These are phyloP conservation scores for Leucosticte australis DNA, from an alignment of 2,113 vertebrate species.

Conservation along the genomic window DNA sequence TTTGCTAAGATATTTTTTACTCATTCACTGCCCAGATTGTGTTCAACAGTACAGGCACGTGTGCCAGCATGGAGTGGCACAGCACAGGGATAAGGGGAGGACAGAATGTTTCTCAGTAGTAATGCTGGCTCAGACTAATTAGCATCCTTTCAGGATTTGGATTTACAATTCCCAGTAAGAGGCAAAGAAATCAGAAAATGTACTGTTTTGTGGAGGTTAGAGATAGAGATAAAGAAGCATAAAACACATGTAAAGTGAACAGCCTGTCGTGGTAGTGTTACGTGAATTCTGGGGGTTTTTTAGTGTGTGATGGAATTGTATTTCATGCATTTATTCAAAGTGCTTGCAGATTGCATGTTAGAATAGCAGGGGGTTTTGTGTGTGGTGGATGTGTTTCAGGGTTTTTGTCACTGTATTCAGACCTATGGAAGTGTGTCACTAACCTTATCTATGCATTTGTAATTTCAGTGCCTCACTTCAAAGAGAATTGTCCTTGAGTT, in stretches of 20 bases:
- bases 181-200: background rate
- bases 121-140: background rate
- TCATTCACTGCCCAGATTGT: background rate
- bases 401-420: background rate
- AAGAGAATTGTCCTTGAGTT: background rate
- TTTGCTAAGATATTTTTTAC: background rate
- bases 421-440: background rate
- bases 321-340: background rate
- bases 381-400: background rate
- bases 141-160: background rate
- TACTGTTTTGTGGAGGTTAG: background rate
- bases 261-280: background rate
- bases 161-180: background rate
- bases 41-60: background rate
- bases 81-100: background rate
- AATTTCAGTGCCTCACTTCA: background rate
- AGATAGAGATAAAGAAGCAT: background rate
- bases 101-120: background rate
- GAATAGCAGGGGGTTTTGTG: background rate
- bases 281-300: fast-evolving
- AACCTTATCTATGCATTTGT: background rate
- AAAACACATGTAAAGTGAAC: background rate
- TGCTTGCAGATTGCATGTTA: background rate
- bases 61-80: background rate
- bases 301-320: background rate